phyloP scores from a whole-genome alignment of 1,140 invertebrate genomes.

The Batillaria attramentaria region DNA sequence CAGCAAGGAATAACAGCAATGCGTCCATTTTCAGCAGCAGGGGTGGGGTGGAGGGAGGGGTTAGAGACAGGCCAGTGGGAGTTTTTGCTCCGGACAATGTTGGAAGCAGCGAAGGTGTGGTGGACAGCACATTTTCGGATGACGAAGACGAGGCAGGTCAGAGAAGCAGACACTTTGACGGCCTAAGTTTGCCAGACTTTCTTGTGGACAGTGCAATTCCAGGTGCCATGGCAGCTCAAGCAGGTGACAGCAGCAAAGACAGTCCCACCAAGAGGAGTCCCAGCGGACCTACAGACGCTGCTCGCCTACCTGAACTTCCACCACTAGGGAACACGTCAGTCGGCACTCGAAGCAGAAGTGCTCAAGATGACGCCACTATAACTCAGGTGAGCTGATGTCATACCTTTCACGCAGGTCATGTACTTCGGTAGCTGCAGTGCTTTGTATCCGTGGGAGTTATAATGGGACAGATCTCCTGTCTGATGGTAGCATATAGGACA shows the following conservation, averaged over 20 bases:
- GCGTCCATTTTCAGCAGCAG: not conserved
- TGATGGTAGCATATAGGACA: too few relatives aligned
- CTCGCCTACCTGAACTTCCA: too few relatives aligned
- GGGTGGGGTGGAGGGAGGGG: not conserved
- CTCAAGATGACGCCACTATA: too few relatives aligned
- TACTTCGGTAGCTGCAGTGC: too few relatives aligned
- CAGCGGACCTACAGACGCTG: too few relatives aligned
- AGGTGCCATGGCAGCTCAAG: slow-evolving; percentile 1
- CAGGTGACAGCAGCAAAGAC: not conserved
- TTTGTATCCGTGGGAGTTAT: too few relatives aligned
- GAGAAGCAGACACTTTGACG: slow-evolving; percentile 7
- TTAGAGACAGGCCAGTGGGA: not conserved
- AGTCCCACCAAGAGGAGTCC: too few relatives aligned
- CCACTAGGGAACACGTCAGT: too few relatives aligned
- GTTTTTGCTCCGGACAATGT: not conserved
- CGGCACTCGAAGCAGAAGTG: too few relatives aligned
- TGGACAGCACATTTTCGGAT: slow-evolving; percentile 16
- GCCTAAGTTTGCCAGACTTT: slow-evolving; percentile 59
- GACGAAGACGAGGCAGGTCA: slow-evolving; percentile 11
- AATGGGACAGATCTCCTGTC: too few relatives aligned
- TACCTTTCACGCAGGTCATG: too few relatives aligned
- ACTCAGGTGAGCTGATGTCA: too few relatives aligned
- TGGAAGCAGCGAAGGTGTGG: not conserved
- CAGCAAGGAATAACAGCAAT: not conserved
- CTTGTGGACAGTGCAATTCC: slow-evolving; percentile 55